These are phyloP conservation scores for Cephus nigrinus DNA, from an alignment of 2,888 invertebrate species.

Conservation along the genomic window DNA sequence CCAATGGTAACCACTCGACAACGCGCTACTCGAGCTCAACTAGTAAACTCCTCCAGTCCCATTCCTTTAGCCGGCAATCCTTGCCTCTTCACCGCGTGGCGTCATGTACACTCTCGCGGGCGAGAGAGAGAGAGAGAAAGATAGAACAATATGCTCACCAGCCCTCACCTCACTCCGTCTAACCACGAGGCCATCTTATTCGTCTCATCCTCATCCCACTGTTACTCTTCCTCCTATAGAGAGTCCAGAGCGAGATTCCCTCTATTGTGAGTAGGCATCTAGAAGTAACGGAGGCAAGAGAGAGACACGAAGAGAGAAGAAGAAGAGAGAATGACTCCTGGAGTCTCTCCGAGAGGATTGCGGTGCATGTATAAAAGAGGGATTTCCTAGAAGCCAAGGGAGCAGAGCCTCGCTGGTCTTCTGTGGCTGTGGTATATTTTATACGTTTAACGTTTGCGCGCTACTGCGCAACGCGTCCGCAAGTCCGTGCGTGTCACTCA, in stretches of 20 bases:
- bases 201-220: neutral
- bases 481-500: neutral
- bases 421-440: neutral
- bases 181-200: neutral
- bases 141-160: neutral
- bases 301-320: neutral
- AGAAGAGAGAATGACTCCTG: neutral
- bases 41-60: neutral
- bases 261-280: neutral
- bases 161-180: neutral
- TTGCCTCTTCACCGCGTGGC: neutral
- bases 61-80: neutral
- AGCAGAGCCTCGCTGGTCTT: neutral
- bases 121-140: neutral
- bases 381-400: constrained; percentile 17
- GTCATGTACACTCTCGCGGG: neutral
- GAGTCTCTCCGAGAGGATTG: neutral
- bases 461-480: neutral
- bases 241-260: neutral
- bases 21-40: neutral
- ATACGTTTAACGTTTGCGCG: neutral
- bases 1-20: neutral
- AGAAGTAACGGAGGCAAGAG: constrained; percentile 7
- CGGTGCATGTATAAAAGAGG: constrained; percentile 8
- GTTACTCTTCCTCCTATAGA: neutral